Evolutionary conservation across 2,888 invertebrate species (phyloP), one percentile per base, ranked within the genome.

Genomic region (Trichogramma evanescens): DNA sequence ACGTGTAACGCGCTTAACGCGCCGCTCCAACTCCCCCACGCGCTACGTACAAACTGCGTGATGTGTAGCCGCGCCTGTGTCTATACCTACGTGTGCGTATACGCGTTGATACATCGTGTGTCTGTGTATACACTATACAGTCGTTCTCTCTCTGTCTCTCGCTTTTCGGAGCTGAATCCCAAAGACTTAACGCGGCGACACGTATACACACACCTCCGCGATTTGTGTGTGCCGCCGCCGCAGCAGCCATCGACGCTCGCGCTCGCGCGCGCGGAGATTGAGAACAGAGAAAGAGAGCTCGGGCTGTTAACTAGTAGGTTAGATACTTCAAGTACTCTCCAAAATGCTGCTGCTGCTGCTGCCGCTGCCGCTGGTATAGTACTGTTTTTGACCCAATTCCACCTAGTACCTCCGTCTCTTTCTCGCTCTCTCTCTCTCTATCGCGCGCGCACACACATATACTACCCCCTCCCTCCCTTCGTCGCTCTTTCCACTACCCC

Each of bases 261-360:
- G 59, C 13, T 13, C 13, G 13, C 13, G 13, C 13, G 13, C 13
- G 13, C 26, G 26, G 26, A 43, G 53, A 50, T 51, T 48, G 59
- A 51, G 55, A 46, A 46, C 50, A 44, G 54, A 43, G n/a, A 41
- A 4, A 7, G 39, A 48, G 56, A 50, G 50, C 38, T 43, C 13
- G 40, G 2, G 49, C 53, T 56, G 56, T 45, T 60, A 59, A 52
- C 60, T 60, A 44, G 48, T 53, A 51, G 56, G 60, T 60, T 60
- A 60, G 60, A 70, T 71, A 74, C 72, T 71, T 74, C 69, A 69
- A 74, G 74, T 67, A 67, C 70, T 62, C 73, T 74, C 67, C 66
- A 72, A 71, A 66, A 69, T 65, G 68, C 67, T 26, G 26, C 72
- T 73, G 2, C 13, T 13, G 13, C 13, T 13, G 2, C n/a, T 13